Evolutionary conservation across 2,888 invertebrate species (phyloP), one percentile per base, ranked within the genome.

Genomic region (Volucella zonaria): DNA sequence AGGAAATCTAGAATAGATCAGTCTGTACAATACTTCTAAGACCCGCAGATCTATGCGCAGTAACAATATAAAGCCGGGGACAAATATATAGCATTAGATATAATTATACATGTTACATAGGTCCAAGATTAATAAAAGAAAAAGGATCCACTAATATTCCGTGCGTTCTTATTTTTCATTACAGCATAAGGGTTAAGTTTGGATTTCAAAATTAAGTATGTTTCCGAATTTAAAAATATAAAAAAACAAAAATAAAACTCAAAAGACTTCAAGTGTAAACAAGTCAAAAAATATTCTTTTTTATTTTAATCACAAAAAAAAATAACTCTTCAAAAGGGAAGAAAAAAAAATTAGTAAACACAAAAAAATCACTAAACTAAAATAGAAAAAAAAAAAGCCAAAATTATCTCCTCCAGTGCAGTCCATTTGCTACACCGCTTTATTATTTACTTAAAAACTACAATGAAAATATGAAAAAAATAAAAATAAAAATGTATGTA

Each of bases 391-490:
- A n/a, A n/a, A 71, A 74, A 38, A 31, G 31, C 18, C 54, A 14
- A 75, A 64, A 61, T 80, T 56, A 54, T 83, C 67, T 80, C 75
- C 80, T 80, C 80, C 75, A 45, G 70, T 71, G 80, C 70, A 70
- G 79, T 51, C 74, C 71, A 31, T 31, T 31, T 31, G 31, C 31
- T 31, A 31, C 67, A 66, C 70, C 61, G 56, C 64, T 76, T 75
- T 66, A 67, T 82, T 66, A 68, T 38, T 73, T 67, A 82, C 80
- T 75, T 83, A 79, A 31, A 31, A 71, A 61, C 80, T 83, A 80
- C 38, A 75, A 83, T 83, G 80, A 80, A 31, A 31, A 67, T 71
- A 75, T 80, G 71, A 80, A 71, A 80, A 73, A 71, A 59, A 78
- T 42, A n/a, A 31, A 31, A 58, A 59, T 10, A 42, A 15, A 58